Base-by-base conservation (phyloP, 2,888 invertebrate species). In the Euproctis similis region DNA sequence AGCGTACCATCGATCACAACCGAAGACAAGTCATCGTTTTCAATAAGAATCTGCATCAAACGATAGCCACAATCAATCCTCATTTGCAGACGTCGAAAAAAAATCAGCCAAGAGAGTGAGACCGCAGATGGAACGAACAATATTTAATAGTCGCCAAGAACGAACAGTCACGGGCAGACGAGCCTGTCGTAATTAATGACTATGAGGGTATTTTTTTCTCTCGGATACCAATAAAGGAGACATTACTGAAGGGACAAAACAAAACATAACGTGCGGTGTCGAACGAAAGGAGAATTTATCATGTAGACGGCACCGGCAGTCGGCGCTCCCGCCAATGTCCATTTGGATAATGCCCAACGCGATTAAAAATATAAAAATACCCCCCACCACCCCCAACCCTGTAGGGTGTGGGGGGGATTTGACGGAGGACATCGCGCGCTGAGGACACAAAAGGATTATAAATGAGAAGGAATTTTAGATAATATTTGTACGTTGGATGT, bases 401-500 rank as follows among this genome's bases (percentile, higher is more conserved):
- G 45, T 54, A 49, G 53, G 50, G 55, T 50, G 46, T 65, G 64
- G 54, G 66, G 64, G 54, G 65, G 66, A 59, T 70, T 72, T 77
- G 82, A 78, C 82, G 82, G 82, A 82, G 81, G 84, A 82, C 78
- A 73, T 78, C 75, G 77, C n/a, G n/a, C 80, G 69, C 77, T 72
- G 80, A 81, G 80, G 82, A 84, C 82, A 85, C 84, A 84, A 85
- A 85, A 85, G 84, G 85, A 85, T 85, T 85, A 84, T 84, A 84
- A 85, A 85, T 85, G 84, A 85, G 85, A 82, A 85, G 84, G 84
- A 85, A 84, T 85, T 85, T 82, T 81, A 84, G 84, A 85, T 85
- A 84, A 84, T 82, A 84, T 84, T 84, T 84, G 84, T 84, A 80
- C 82, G 82, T 65, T 72, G 81, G 74, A 81, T 81, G 82, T 80